These are phyloP conservation scores for Eublepharis macularius DNA, from an alignment of 2,113 vertebrate genomes.

Conservation along the genomic window DNA sequence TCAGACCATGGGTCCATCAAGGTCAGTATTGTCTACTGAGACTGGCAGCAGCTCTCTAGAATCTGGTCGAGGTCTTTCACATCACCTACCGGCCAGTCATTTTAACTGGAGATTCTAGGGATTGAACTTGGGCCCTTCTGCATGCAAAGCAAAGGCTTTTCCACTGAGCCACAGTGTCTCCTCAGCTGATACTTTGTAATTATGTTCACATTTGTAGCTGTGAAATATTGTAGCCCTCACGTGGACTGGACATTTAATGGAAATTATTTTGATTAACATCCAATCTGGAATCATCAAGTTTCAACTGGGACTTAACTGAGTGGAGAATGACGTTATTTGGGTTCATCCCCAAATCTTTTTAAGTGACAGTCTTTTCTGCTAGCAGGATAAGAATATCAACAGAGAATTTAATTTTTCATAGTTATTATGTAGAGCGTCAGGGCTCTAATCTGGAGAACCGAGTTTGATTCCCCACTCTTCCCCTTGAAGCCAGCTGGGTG, in stretches of 20 bases:
- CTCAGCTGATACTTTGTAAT: neutral
- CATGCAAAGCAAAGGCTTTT: no score
- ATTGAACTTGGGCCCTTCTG: no score
- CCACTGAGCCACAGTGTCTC: no score
- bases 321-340: neutral
- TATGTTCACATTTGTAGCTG: neutral
- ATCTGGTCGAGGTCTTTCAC: no score
- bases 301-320: neutral
- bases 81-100: no score
- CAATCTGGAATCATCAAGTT: neutral
- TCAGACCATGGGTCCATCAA: no score
- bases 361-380: neutral
- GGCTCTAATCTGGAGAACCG: no score
- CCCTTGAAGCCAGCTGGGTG: no score
- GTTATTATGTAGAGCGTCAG: neutral
- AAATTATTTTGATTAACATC: neutral
- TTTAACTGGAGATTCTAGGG: no score
- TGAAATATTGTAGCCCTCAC: neutral
- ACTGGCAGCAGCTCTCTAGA: no score
- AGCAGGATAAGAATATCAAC: neutral
- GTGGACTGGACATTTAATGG: neutral
- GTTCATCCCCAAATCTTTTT: neutral
- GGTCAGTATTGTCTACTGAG: no score
- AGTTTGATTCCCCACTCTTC: no score
- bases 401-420: slow-evolving; percentile 15